These are phyloP conservation scores for Coilia nasus DNA, from an alignment of 2,797 vertebrate species.

Conservation along the genomic window DNA sequence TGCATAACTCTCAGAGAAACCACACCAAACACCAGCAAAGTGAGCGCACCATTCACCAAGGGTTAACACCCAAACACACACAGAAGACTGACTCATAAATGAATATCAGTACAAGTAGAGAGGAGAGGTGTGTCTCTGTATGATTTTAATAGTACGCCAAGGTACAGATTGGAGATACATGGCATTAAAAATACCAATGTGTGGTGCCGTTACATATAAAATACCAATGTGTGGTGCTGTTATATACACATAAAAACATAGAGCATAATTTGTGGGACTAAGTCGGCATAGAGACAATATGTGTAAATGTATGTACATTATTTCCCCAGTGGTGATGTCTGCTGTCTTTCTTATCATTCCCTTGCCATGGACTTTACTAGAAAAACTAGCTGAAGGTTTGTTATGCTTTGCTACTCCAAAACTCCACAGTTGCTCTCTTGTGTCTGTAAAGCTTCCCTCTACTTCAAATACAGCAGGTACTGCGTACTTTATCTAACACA, in stretches of 20 bases:
- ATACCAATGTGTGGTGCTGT: too few species aligned
- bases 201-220: too few species aligned
- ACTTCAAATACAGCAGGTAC: not conserved
- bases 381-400: too few species aligned
- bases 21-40: not conserved
- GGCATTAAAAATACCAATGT: too few species aligned
- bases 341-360: too few species aligned
- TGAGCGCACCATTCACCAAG: conserved; percentile 9
- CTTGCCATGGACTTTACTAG: too few species aligned
- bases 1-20: not conserved
- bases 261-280: too few species aligned
- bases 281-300: too few species aligned
- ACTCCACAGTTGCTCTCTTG: not conserved
- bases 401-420: not conserved
- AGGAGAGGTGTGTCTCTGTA: not conserved
- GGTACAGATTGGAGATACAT: not conserved
- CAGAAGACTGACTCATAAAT: not conserved
- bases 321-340: too few species aligned
- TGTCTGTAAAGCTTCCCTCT: not conserved
- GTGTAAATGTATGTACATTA: too few species aligned
- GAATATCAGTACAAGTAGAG: not conserved
- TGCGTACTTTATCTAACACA: not conserved
- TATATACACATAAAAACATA: too few species aligned
- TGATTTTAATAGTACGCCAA: not conserved
- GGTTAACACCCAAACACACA: conserved; percentile 20